Conservation (phyloP, 2,797 vertebrate species). For the Cygnus olor region DNA sequence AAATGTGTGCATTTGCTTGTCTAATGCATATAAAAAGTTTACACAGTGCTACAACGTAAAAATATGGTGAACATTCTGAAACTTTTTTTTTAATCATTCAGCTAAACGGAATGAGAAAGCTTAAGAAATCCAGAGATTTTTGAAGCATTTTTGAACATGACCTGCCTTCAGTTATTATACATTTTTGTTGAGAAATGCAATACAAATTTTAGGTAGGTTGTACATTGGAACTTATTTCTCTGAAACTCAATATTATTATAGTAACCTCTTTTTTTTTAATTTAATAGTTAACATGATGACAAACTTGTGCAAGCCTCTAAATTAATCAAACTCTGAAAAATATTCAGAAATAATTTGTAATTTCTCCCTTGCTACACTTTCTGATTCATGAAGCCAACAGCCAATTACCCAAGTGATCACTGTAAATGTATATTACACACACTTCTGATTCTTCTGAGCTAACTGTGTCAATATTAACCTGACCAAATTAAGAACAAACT, state of each 20-base stretch:
- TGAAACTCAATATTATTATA: background rate
- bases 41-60: background rate
- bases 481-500: conserved; percentile 88
- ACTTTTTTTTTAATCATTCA: background rate
- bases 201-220: background rate
- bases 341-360: conserved; percentile 2
- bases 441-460: conserved; percentile 78
- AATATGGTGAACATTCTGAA: background rate
- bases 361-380: conserved; percentile 10
- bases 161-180: background rate
- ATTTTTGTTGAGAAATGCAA: background rate
- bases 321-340: conserved; percentile 35
- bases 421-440: conserved; percentile 55
- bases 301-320: background rate
- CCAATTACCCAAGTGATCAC: conserved; percentile 63
- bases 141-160: background rate
- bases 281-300: background rate
- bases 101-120: background rate
- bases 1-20: background rate
- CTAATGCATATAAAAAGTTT: background rate
- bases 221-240: background rate
- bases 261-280: background rate
- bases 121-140: background rate
- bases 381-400: conserved; percentile 78
- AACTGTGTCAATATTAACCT: conserved; percentile 99